Percentiles rank a stretch among this genome's conserved stretches.
Evolutionary conservation across 1,140 invertebrate genomes (phyloP).

Genomic region (Lamellibrachia luymesi): DNA sequence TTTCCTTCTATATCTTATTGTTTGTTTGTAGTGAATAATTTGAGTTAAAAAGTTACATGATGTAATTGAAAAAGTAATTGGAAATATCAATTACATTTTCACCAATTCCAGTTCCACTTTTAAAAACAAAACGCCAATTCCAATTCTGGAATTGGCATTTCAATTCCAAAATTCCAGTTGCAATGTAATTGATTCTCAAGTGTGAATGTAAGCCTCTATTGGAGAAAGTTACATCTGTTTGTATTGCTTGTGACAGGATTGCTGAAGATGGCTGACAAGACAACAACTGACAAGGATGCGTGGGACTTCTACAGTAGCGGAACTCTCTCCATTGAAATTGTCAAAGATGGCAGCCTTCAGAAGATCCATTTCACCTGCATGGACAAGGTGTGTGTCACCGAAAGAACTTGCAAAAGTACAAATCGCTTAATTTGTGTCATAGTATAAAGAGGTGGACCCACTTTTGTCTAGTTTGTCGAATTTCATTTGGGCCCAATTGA

Average conservation of each 20-base stretch:
- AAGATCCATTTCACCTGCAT: slow-evolving; percentile 49
- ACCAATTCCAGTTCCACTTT: too few species aligned
- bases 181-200: too few species aligned
- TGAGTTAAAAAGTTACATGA: too few species aligned
- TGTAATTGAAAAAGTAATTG: too few species aligned
- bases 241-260: slow-evolving; percentile 27
- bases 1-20: too few species aligned
- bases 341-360: slow-evolving; percentile 49
- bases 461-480: not conserved
- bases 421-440: too few species aligned
- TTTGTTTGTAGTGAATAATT: too few species aligned
- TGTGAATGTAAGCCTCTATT: not conserved
- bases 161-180: too few species aligned
- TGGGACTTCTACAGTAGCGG: slow-evolving; percentile 39
- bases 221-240: not conserved
- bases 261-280: slow-evolving; percentile 27
- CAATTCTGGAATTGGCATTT: too few species aligned
- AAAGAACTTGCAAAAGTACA: not conserved
- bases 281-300: slow-evolving; percentile 34
- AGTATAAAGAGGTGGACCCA: too few species aligned
- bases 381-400: slow-evolving; percentile 41
- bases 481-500: not conserved
- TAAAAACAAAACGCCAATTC: too few species aligned
- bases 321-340: slow-evolving; percentile 49
- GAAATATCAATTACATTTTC: too few species aligned